phyloP scores from a whole-genome alignment of 2,888 invertebrate genomes.

The Choreutis nemorana region DNA sequence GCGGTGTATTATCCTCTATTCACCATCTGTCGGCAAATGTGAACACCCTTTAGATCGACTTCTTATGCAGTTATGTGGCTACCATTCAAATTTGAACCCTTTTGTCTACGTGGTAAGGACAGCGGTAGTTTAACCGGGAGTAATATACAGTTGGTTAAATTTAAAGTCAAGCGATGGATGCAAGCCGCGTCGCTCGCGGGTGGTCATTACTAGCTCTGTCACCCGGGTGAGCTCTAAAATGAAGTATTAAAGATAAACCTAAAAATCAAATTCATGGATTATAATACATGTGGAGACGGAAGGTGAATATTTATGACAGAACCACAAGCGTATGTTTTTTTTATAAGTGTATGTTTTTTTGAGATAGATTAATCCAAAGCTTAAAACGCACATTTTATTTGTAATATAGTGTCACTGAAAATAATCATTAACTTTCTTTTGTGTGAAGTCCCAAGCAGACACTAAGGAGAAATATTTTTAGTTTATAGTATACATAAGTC shows the following conservation, averaged over 20 bases:
- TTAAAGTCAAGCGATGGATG: conserved; percentile 35
- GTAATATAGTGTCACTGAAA: no score
- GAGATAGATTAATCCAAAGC: no score
- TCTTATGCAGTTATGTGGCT: background rate
- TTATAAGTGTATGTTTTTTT: no score
- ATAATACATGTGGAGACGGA: background rate
- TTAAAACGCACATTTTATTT: no score
- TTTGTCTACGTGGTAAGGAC: background rate
- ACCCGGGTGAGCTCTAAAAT: conserved; percentile 30
- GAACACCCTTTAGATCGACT: conserved; percentile 12
- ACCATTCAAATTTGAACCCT: conserved; percentile 17
- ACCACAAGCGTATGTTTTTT: no score
- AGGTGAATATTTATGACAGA: background rate
- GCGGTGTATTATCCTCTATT: conserved; percentile 36
- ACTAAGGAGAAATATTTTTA: no score
- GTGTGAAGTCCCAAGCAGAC: no score
- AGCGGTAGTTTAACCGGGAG: background rate
- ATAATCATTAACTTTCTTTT: no score
- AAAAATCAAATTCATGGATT: background rate
- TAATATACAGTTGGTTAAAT: conserved; percentile 15
- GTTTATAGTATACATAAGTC: no score
- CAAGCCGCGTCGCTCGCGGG: conserved; percentile 36
- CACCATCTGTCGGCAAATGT: conserved; percentile 46
- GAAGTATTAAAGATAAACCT: conserved; percentile 11
- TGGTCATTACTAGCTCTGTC: conserved; percentile 48